Percentiles rank a stretch among this genome's conserved stretches.
phyloP scores from a whole-genome alignment of 2,113 vertebrate species.

The Nothoprocta perdicaria region DNA sequence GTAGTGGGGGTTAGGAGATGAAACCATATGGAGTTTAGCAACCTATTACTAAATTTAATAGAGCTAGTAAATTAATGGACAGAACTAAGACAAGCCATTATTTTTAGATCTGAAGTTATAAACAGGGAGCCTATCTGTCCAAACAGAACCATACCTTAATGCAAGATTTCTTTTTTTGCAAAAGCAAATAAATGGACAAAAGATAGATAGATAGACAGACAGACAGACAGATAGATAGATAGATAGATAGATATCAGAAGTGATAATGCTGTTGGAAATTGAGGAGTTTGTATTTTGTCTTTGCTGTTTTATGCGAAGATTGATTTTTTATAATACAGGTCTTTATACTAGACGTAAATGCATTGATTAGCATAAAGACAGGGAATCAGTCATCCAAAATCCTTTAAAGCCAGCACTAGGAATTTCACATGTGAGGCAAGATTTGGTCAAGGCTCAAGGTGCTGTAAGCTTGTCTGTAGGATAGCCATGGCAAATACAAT shows the following conservation, averaged over 20 bases:
- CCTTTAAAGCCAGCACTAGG: not conserved
- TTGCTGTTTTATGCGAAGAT: not conserved
- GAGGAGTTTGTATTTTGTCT: not conserved
- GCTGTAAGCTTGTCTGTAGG: not conserved
- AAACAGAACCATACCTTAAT: constrained; percentile 18
- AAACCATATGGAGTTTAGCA: not conserved
- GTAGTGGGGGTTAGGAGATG: not conserved
- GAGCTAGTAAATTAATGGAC: not conserved
- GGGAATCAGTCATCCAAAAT: not conserved
- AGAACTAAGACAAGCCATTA: not conserved
- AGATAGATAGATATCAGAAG: not conserved
- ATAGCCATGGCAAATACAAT: not conserved
- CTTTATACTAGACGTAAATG: not conserved
- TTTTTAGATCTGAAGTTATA: not conserved
- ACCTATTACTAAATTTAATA: constrained; percentile 2
- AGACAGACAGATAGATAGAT: not conserved
- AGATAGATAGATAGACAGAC: not conserved
- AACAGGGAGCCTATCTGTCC: not conserved
- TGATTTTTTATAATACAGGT: not conserved
- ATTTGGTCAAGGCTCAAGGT: not conserved
- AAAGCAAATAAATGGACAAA: constrained; percentile 39
- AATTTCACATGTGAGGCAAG: not conserved
- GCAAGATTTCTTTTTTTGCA: constrained; percentile 33
- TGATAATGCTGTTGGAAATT: not conserved
- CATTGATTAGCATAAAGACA: not conserved